phyloP scores from a whole-genome alignment of 2,888 invertebrate genomes.

The Alloscopus bannaensis region DNA sequence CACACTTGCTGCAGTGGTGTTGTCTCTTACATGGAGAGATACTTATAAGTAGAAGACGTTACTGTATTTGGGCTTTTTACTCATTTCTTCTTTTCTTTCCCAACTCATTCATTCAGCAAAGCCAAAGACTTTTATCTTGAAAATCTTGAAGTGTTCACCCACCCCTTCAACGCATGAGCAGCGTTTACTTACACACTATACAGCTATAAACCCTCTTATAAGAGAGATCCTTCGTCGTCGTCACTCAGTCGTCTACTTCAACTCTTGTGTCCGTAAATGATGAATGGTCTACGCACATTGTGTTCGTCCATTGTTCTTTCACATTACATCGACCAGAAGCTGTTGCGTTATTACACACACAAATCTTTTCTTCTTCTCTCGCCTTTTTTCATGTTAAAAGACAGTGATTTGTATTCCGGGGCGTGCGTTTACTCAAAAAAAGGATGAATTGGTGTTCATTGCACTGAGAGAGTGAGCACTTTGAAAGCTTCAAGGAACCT shows the following conservation, averaged over 20 bases:
- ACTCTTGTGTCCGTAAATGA: slow-evolving; percentile 18
- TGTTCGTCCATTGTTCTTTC: slow-evolving; percentile 24
- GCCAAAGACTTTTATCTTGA: slow-evolving; percentile 23
- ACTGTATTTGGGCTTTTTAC: slow-evolving; percentile 35
- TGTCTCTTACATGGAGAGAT: slow-evolving; percentile 25
- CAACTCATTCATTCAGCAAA: background rate
- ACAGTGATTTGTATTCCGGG: slow-evolving; percentile 40
- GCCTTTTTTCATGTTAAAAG: slow-evolving; percentile 13
- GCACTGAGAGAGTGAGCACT: too few relatives aligned
- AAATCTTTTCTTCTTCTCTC: slow-evolving; percentile 2
- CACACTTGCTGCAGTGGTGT: slow-evolving; percentile 45
- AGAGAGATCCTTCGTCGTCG: background rate
- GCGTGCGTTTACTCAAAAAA: slow-evolving; percentile 32
- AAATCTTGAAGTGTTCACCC: slow-evolving; percentile 35
- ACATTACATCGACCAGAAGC: slow-evolving; percentile 15
- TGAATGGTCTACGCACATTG: slow-evolving; percentile 29
- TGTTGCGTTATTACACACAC: slow-evolving; percentile 11
- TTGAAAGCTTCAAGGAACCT: too few relatives aligned
- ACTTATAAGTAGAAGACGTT: too few relatives aligned
- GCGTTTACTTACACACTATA: background rate
- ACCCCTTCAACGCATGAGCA: slow-evolving; percentile 32
- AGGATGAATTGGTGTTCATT: slow-evolving; percentile 16
- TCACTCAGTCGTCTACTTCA: background rate
- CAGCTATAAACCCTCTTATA: too few relatives aligned
- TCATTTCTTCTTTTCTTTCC: slow-evolving; percentile 11